These are phyloP conservation scores for Unio pictorum DNA, from an alignment of 2,888 invertebrate species.

Conservation along the genomic window DNA sequence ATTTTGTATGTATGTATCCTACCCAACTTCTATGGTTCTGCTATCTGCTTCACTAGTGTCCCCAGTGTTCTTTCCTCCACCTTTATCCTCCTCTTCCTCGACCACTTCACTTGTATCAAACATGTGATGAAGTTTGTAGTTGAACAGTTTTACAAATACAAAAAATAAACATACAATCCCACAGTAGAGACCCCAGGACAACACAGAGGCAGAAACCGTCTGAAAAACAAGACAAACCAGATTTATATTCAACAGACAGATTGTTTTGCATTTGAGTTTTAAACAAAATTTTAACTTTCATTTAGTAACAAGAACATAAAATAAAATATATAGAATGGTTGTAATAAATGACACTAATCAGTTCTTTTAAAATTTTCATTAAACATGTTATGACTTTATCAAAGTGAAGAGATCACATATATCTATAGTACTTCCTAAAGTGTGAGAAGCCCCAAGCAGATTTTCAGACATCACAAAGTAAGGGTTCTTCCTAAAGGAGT, in stretches of 20 bases:
- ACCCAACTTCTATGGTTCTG: constrained; percentile 28
- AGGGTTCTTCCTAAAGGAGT: too few species aligned
- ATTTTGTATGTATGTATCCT: neutral
- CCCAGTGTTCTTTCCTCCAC: constrained; percentile 5
- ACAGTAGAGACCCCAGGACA: constrained; percentile 91
- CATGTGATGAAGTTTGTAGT: constrained; percentile 91
- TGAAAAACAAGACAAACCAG: constrained; percentile 71
- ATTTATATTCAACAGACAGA: neutral
- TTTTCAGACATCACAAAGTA: too few species aligned
- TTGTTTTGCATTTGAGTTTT: too few species aligned
- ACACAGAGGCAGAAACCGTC: constrained; percentile 88
- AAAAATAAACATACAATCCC: constrained; percentile 85
- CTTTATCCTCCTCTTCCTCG: constrained; percentile 51
- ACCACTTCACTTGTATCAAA: constrained; percentile 91
- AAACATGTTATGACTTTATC: too few species aligned
- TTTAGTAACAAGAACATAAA: too few species aligned
- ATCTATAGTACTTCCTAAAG: too few species aligned
- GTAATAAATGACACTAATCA: too few species aligned
- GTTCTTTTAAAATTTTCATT: too few species aligned
- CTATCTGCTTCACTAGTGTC: constrained; percentile 21
- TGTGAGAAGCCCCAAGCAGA: too few species aligned
- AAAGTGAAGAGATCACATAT: too few species aligned
- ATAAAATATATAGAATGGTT: too few species aligned
- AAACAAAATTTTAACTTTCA: too few species aligned
- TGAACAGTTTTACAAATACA: constrained; percentile 86